Evolutionary conservation across 2,113 vertebrate genomes (phyloP).

Genomic region (Hydrochoerus hydrochaeris): DNA sequence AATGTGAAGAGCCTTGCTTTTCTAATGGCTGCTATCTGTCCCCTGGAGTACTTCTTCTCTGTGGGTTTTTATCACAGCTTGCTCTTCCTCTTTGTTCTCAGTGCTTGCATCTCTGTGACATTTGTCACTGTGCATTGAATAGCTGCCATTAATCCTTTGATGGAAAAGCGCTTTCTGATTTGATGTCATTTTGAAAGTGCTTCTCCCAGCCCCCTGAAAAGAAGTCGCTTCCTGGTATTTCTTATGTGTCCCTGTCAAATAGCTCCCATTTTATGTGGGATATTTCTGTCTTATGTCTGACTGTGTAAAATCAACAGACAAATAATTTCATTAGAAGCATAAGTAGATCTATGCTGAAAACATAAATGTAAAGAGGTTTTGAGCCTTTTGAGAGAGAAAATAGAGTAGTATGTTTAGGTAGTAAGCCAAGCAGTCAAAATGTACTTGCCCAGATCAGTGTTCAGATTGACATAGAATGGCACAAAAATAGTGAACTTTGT

Average conservation of each 20-base stretch:
- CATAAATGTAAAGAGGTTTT: neutral
- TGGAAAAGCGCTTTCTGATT: neutral
- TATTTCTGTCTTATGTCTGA: neutral
- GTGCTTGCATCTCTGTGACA: neutral
- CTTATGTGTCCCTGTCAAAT: neutral
- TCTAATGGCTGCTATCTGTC: neutral
- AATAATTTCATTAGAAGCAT: neutral
- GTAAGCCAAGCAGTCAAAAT: neutral
- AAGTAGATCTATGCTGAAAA: neutral
- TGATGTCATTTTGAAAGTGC: neutral
- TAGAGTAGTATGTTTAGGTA: neutral
- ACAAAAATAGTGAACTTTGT: neutral
- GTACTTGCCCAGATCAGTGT: neutral
- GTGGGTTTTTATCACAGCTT: neutral
- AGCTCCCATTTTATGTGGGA: neutral
- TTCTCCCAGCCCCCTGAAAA: neutral
- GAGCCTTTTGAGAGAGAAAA: neutral
- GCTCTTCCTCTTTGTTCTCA: neutral
- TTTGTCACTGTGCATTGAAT: neutral
- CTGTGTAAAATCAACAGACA: neutral
- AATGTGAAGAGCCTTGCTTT: neutral
- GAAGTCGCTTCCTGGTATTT: constrained; percentile 7
- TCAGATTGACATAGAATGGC: neutral
- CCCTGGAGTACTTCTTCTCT: neutral
- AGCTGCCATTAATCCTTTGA: neutral